These are phyloP conservation scores for Centropristis striata DNA, from an alignment of 2,113 vertebrate genomes.

Conservation along the genomic window DNA sequence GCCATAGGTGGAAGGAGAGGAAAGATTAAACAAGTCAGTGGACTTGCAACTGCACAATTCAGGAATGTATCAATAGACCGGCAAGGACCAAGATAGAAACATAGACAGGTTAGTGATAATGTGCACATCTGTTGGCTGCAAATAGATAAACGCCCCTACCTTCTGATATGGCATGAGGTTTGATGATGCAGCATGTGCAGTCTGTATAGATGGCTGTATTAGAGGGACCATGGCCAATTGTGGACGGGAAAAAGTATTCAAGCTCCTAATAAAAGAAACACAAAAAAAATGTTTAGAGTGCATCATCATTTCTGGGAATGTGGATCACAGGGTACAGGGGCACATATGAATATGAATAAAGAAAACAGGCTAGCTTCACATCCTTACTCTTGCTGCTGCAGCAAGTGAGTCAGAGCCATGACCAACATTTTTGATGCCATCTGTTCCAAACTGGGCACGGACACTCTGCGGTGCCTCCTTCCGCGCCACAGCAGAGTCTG, in stretches of 20 bases:
- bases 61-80: background rate
- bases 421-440: slow-evolving; percentile 88
- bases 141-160: slow-evolving; percentile 76
- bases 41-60: background rate
- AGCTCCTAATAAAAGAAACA: slow-evolving; percentile 87
- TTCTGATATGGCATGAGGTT: slow-evolving; percentile 92
- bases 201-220: slow-evolving; percentile 90
- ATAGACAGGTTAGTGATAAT: background rate
- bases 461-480: slow-evolving; percentile 87
- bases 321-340: background rate
- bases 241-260: slow-evolving; percentile 96
- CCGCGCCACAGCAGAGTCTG: slow-evolving; percentile 85
- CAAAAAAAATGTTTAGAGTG: background rate
- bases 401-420: slow-evolving; percentile 92
- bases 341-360: background rate
- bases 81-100: background rate
- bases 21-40: background rate
- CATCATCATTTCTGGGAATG: background rate
- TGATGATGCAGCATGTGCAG: slow-evolving; percentile 94
- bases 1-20: background rate
- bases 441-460: slow-evolving; percentile 88
- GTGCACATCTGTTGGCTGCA: background rate
- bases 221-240: slow-evolving; percentile 88
- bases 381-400: slow-evolving; percentile 92
- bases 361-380: background rate